Conservation (phyloP, 1,140 invertebrate species). For the Drosophila sp. region DNA sequence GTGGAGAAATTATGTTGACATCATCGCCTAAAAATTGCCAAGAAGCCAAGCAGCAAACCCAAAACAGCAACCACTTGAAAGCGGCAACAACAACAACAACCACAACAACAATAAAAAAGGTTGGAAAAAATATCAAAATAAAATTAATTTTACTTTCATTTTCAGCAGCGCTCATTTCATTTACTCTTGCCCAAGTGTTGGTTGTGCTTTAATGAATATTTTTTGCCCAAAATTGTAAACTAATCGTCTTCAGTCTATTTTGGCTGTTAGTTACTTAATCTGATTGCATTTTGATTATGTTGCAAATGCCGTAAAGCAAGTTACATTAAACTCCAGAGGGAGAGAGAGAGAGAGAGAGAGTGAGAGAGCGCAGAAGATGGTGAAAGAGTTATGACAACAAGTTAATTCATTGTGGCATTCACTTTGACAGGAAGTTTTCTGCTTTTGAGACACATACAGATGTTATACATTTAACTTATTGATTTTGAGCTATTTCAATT, state of each 20-base stretch:
- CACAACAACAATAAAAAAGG: constrained; percentile 42
- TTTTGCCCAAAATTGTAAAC: constrained; percentile 40
- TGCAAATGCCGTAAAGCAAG: constrained; percentile 32
- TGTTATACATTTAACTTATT: constrained; percentile 7
- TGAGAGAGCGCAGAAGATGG: no score
- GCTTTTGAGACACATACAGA: constrained; percentile 34
- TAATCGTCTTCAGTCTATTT: constrained; percentile 53
- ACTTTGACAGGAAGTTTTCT: constrained; percentile 29
- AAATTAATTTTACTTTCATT: constrained; percentile 81
- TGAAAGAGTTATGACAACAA: constrained; percentile 8
- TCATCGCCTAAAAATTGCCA: constrained; percentile 80
- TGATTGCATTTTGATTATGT: constrained; percentile 61
- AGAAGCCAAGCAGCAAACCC: constrained; percentile 53
- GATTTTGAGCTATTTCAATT: constrained; percentile 5
- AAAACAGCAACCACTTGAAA: constrained; percentile 36
- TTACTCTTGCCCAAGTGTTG: constrained; percentile 37
- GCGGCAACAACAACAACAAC: constrained; percentile 29
- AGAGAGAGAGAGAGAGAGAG: no score
- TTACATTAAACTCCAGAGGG: constrained; percentile 39
- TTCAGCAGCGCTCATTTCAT: constrained; percentile 60
- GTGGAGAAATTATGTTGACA: constrained; percentile 83
- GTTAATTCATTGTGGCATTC: background rate
- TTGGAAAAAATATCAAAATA: constrained; percentile 52
- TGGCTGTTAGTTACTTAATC: constrained; percentile 44
- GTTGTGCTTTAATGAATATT: constrained; percentile 41